Conservation (phyloP, 2,888 invertebrate genomes). For the Pandemis cinnamomeana region DNA sequence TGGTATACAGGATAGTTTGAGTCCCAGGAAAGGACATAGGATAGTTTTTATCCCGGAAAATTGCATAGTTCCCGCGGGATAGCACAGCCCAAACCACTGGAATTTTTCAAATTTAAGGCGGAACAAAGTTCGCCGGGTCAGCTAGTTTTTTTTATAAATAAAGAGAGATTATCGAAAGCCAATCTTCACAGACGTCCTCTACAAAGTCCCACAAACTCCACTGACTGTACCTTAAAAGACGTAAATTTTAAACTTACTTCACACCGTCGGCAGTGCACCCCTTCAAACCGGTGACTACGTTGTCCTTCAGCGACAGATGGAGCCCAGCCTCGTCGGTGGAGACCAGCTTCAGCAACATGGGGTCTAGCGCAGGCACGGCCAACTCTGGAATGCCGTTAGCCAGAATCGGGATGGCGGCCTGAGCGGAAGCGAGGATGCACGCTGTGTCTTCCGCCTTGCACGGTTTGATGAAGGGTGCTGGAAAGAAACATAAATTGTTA, state of each 20-base stretch:
- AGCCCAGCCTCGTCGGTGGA: constrained; percentile 64
- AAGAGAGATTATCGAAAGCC: too few relatives aligned
- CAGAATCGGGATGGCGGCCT: constrained; percentile 61
- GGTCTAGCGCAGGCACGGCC: constrained; percentile 66
- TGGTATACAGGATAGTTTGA: too few relatives aligned
- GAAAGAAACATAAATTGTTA: constrained; percentile 12
- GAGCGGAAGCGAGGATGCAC: constrained; percentile 62
- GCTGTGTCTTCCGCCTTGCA: constrained; percentile 62
- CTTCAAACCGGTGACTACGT: constrained; percentile 67
- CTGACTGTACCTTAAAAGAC: not conserved
- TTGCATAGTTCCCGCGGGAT: too few relatives aligned
- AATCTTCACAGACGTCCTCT: too few relatives aligned
- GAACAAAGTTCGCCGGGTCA: too few relatives aligned
- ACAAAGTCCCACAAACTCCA: too few relatives aligned
- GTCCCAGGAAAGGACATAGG: too few relatives aligned
- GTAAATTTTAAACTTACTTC: constrained; percentile 60
- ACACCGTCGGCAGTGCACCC: constrained; percentile 62
- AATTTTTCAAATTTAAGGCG: too few relatives aligned
- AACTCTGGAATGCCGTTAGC: constrained; percentile 66
- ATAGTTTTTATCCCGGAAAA: too few relatives aligned
- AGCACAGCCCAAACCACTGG: too few relatives aligned
- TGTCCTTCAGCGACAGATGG: constrained; percentile 61
- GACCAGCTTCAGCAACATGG: constrained; percentile 61
- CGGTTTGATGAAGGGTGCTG: constrained; percentile 73
- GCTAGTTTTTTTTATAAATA: too few relatives aligned